phyloP scores from a whole-genome alignment of 2,113 vertebrate species.

The Dasyornis broadbenti region DNA sequence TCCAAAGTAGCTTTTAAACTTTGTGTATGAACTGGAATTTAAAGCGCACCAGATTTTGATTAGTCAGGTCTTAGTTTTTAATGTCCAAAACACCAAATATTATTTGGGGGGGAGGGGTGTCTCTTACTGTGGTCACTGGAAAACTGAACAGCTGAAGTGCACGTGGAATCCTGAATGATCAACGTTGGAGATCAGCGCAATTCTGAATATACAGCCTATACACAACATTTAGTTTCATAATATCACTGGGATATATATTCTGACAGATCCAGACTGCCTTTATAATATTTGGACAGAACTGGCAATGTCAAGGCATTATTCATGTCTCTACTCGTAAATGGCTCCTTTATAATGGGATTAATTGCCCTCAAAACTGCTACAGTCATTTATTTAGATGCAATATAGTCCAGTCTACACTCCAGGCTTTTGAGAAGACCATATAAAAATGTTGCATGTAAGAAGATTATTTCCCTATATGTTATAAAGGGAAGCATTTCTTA shows the following conservation, averaged over 20 bases:
- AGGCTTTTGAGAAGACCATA: not conserved
- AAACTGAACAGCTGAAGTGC: not conserved
- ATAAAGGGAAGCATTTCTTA: not conserved
- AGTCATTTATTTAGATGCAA: not conserved
- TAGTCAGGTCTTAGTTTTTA: not conserved
- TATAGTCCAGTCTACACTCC: not conserved
- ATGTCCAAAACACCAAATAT: not conserved
- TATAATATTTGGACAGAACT: not conserved
- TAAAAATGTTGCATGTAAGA: not conserved
- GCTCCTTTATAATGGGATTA: not conserved
- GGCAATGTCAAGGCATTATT: not conserved
- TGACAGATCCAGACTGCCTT: not conserved
- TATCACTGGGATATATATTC: not conserved
- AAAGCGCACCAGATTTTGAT: not conserved
- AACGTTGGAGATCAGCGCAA: not conserved
- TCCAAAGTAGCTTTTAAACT: not conserved
- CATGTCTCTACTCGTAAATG: not conserved
- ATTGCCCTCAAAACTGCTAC: not conserved
- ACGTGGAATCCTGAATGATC: rapidly evolving
- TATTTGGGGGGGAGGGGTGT: rapidly evolving
- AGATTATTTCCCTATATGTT: not conserved
- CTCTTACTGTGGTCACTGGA: not conserved
- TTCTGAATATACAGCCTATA: not conserved
- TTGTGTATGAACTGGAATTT: not conserved
- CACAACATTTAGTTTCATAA: not conserved